Evolutionary conservation across 1,140 invertebrate species (phyloP).

Genomic region (Cotesia glomerata): DNA sequence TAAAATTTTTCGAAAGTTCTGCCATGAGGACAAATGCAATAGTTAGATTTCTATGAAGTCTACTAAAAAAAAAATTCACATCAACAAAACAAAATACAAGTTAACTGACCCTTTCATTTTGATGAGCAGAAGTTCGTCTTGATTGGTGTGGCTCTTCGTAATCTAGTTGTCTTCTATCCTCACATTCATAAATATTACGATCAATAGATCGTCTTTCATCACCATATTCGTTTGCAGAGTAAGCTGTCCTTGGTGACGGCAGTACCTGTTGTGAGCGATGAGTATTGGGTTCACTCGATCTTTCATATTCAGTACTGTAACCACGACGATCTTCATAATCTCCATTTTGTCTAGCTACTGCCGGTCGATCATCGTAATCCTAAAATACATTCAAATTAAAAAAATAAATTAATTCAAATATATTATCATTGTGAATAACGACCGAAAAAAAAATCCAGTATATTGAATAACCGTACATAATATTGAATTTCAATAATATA

Average conservation of each 20-base stretch:
- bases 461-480: background rate
- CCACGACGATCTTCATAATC: slow-evolving; percentile 50
- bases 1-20: no score
- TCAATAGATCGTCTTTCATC: slow-evolving; percentile 49
- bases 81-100: background rate
- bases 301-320: slow-evolving; percentile 43
- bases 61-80: no score
- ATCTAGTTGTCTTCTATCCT: slow-evolving; percentile 46
- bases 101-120: slow-evolving; percentile 45
- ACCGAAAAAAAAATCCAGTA: no score
- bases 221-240: slow-evolving; percentile 41
- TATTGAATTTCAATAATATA: background rate
- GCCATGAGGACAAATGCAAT: no score
- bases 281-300: slow-evolving; percentile 39
- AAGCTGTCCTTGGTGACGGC: slow-evolving; percentile 48
- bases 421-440: background rate
- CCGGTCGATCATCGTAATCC: slow-evolving; percentile 51
- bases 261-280: slow-evolving; percentile 40
- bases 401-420: background rate
- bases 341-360: slow-evolving; percentile 47
- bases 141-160: slow-evolving; percentile 39
- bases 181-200: slow-evolving; percentile 48
- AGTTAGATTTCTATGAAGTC: no score
- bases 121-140: slow-evolving; percentile 28
- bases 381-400: slow-evolving; percentile 28